Evolutionary conservation across 2,888 invertebrate genomes (phyloP).

Genomic region (Alloscopus bannaensis): DNA sequence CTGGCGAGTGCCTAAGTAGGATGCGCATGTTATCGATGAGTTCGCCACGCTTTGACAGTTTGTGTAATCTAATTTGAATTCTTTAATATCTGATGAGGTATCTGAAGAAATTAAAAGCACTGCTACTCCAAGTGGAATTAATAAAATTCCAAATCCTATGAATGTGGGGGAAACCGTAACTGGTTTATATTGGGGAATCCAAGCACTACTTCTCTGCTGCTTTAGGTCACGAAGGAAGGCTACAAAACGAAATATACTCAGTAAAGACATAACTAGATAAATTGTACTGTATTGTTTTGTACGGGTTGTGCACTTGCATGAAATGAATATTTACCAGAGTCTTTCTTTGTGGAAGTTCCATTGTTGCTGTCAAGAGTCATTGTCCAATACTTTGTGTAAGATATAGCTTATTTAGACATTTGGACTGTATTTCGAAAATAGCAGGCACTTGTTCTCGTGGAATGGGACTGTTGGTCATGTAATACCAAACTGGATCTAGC

Average conservation of each 20-base stretch:
- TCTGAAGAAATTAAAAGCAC: constrained; percentile 39
- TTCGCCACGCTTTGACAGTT: constrained; percentile 69
- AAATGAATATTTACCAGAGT: background rate
- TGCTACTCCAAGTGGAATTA: constrained; percentile 55
- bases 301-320: too few species aligned
- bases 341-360: background rate
- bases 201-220: constrained; percentile 95
- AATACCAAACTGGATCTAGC: too few species aligned
- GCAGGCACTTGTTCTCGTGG: too few species aligned
- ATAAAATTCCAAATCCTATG: constrained; percentile 45
- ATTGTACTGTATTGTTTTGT: too few species aligned
- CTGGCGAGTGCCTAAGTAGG: constrained; percentile 78
- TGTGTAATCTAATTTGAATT: constrained; percentile 60
- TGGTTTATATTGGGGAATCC: constrained; percentile 97
- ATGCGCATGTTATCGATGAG: constrained; percentile 79
- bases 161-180: constrained; percentile 38
- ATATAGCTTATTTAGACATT: too few species aligned
- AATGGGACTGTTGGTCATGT: too few species aligned
- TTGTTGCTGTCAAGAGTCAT: too few species aligned
- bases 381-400: background rate
- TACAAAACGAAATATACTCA: background rate
- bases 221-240: constrained; percentile 78
- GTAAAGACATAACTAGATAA: too few species aligned
- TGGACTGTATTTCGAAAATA: too few species aligned
- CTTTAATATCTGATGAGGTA: constrained; percentile 29